Conservation (phyloP, 2,113 vertebrate genomes). For the Alethe castanea region DNA sequence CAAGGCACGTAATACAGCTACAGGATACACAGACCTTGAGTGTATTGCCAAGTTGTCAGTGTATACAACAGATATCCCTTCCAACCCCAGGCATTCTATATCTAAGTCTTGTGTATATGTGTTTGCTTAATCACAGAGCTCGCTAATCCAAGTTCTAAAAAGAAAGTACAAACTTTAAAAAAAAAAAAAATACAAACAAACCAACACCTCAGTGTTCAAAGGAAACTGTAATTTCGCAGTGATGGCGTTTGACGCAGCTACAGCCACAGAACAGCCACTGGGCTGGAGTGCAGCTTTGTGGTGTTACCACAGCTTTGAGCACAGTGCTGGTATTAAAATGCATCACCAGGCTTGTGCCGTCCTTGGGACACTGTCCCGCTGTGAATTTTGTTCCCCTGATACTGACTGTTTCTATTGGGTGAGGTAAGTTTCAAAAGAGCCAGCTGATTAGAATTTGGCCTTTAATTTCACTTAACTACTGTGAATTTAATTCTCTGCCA, state of each 20-base stretch:
- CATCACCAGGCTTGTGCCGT: neutral
- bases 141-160: neutral
- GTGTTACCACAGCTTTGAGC: neutral
- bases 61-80: no score
- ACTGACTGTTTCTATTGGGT: neutral
- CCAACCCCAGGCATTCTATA: neutral
- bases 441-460: neutral
- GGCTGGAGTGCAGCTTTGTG: neutral
- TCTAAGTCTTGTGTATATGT: neutral
- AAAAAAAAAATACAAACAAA: neutral
- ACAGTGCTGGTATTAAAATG: rapidly evolving
- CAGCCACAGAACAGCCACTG: rapidly evolving
- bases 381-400: neutral
- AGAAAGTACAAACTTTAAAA: neutral
- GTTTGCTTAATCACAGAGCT: neutral
- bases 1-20: neutral
- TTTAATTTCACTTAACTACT: neutral
- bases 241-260: rapidly evolving
- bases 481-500: neutral
- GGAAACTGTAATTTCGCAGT: neutral
- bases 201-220: rapidly evolving
- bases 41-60: no score
- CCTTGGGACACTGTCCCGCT: rapidly evolving
- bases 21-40: neutral
- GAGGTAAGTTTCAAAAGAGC: neutral